Percentiles rank a stretch among this genome's conserved stretches.
Conservation (phyloP, 2,797 vertebrate species). For the Typhlichthys subterraneus region DNA sequence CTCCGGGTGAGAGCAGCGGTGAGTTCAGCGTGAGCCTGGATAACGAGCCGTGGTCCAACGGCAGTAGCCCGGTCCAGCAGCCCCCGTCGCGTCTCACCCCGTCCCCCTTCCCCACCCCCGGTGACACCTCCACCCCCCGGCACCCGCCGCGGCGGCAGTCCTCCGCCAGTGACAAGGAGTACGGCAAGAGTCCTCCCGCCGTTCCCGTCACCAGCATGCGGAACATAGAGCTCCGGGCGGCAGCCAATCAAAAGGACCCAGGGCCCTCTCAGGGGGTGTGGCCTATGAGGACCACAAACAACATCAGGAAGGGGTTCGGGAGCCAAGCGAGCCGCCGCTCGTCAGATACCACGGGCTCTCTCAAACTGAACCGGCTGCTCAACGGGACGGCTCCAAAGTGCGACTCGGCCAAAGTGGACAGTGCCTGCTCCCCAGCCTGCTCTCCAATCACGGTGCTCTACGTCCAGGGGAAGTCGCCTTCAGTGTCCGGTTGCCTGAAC, state of each 20-base stretch:
- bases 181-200: slow-evolving; percentile 10
- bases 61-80: slow-evolving; percentile 87
- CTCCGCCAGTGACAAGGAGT: slow-evolving; percentile 62
- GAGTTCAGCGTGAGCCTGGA: slow-evolving; percentile 89
- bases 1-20: slow-evolving; percentile 89
- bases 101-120: slow-evolving; percentile 66
- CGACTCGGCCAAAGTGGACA: slow-evolving; percentile 45
- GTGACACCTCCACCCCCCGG: slow-evolving; percentile 73
- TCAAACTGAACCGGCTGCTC: slow-evolving; percentile 36
- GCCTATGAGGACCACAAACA: slow-evolving; percentile 64
- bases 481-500: slow-evolving; percentile 83
- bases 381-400: slow-evolving; percentile 28
- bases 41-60: slow-evolving; percentile 89
- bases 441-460: slow-evolving; percentile 68
- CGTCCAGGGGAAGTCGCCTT: slow-evolving; percentile 82
- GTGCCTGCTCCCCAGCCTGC: slow-evolving; percentile 49
- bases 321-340: slow-evolving; percentile 53
- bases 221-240: slow-evolving; percentile 20
- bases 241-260: slow-evolving; percentile 42
- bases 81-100: slow-evolving; percentile 72
- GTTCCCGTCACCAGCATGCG: slow-evolving; percentile 20
- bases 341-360: slow-evolving; percentile 48
- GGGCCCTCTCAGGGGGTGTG: slow-evolving; percentile 61
- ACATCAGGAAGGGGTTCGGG: slow-evolving; percentile 60
- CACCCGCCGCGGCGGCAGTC: slow-evolving; percentile 73